Evolutionary conservation across 2,888 invertebrate species (phyloP).

Genomic region (Arge pagana): DNA sequence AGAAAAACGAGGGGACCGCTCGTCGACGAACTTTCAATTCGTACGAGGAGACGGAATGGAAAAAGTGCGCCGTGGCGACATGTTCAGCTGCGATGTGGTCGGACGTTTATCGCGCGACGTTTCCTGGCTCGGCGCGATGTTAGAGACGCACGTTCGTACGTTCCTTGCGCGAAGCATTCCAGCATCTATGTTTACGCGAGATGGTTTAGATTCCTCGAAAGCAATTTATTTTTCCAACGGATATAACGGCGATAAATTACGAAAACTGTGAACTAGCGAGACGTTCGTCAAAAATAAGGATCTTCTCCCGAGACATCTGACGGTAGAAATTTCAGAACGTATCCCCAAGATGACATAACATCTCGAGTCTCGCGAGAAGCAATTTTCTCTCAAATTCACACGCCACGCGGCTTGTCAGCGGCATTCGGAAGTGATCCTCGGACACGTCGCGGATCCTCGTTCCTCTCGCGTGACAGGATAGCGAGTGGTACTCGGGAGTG

Average conservation of each 20-base stretch:
- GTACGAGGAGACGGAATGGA: no score
- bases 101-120: constrained; percentile 13
- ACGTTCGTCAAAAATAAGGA: constrained; percentile 15
- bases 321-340: no score
- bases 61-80: no score
- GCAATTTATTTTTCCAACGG: constrained; percentile 14
- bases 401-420: no score
- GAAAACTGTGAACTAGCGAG: not conserved
- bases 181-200: constrained; percentile 15
- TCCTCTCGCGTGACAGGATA: no score
- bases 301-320: not conserved
- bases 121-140: not conserved
- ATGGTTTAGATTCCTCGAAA: constrained; percentile 13
- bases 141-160: not conserved
- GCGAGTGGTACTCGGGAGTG: no score
- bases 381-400: constrained; percentile 1
- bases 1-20: no score
- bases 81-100: no score
- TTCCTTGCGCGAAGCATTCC: constrained; percentile 3
- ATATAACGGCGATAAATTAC: constrained; percentile 18
- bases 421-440: no score
- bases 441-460: no score
- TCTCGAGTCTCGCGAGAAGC: constrained; percentile 1
- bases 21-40: no score
- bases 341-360: not conserved